Evolutionary conservation across 2,797 vertebrate species (phyloP).

Genomic region (Peromyscus melanophrys): DNA sequence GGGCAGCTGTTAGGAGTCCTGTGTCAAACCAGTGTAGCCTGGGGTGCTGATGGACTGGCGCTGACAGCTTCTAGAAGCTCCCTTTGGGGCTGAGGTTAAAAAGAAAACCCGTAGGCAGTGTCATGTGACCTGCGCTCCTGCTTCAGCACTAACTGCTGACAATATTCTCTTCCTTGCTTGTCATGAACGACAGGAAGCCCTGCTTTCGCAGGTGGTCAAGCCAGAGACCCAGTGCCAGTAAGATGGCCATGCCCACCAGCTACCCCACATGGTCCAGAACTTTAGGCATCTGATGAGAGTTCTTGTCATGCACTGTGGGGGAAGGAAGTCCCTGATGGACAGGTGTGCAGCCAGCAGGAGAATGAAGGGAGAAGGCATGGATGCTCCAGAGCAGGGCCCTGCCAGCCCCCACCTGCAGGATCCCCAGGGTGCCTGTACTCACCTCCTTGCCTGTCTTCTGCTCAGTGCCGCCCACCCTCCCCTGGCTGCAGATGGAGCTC

Average conservation of each 20-base stretch:
- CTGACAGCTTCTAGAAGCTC: background rate
- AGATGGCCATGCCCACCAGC: background rate
- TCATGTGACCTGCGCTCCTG: accelerated
- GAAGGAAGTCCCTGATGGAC: background rate
- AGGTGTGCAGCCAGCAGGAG: background rate
- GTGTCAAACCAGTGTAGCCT: background rate
- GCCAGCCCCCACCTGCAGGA: background rate
- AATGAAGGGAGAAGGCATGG: background rate
- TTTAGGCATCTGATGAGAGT: background rate
- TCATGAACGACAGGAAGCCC: background rate
- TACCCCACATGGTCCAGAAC: background rate
- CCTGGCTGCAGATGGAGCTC: constrained; percentile 24
- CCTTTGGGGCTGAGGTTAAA: background rate
- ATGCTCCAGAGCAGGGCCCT: background rate
- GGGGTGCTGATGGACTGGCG: background rate
- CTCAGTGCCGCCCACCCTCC: background rate
- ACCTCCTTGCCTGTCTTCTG: background rate
- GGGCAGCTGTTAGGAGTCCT: background rate
- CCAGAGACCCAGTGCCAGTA: background rate
- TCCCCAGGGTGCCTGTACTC: background rate
- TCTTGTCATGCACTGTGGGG: background rate
- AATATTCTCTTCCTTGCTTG: background rate
- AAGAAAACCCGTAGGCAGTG: accelerated
- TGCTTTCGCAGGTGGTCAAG: background rate
- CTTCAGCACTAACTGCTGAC: background rate